Evolutionary conservation across 2,113 vertebrate species (phyloP), one percentile per base, ranked within the genome.

Genomic region (Syngnathus floridae): DNA sequence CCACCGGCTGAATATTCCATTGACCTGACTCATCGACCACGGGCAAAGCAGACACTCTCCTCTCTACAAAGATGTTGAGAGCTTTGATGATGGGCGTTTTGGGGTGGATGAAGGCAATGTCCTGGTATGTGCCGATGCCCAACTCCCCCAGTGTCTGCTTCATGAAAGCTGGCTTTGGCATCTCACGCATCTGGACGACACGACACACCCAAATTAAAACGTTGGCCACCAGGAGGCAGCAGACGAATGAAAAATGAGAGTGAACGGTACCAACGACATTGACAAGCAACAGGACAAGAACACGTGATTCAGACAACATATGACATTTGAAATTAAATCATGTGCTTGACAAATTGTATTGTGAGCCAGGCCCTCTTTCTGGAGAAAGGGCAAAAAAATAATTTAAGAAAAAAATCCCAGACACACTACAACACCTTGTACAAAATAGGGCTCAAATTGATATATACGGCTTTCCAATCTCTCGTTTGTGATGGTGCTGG

Each of bases 101-200:
- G 2, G 96, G 95, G 85, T 94, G 93, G 78, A 99, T 98, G 88
- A 95, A 97, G 84, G 96, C 97, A 71, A 99, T 98, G 82, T 95
- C 92, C 73, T 90, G 89, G 86, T 98, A 98, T 0, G 97, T 95
- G 58, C 97, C 97, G 61, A 99, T 98, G 54, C 95, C 95, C 69
- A 99, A 92, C 74, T 96, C 96, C 35, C 92, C 92, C 76, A 99
- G 91, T 74, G 93, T 96, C 72, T 87, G 89, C 91, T 95, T 97
- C 95, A 99, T 96, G 90, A 99, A 98, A 84, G 94, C 95, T 71
- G 97, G 95, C 92, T 98, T 99, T 84, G 96, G 95, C 94, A 99
- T 98, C 83, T 99, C 96, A 74, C 92, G 93, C 90, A 98, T 93
- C 97, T 99, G 86, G 4, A 64, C 10, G 21, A 37, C 7, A 78